Evolutionary conservation across 2,113 vertebrate species (phyloP).

Genomic region (Cepphus grylle): DNA sequence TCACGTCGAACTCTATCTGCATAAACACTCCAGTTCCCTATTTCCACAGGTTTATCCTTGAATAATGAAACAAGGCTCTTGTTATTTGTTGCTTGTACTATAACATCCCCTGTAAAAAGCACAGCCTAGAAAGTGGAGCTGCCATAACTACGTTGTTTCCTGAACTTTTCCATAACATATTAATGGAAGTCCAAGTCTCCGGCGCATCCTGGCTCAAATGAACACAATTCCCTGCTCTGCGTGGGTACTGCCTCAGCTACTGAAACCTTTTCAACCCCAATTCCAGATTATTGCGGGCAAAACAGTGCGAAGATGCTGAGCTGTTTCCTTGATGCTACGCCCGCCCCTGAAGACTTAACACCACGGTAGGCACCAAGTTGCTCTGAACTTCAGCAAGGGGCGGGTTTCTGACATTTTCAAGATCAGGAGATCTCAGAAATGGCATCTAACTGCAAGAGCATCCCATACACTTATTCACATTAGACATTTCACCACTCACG

Average conservation of each 20-base stretch:
- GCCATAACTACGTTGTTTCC: neutral
- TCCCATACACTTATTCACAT: accelerated
- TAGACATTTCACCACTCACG: no score
- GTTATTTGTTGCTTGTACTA: no score
- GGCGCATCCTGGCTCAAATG: neutral
- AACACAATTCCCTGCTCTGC: neutral
- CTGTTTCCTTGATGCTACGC: neutral
- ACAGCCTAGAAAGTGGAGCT: neutral
- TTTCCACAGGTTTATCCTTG: neutral
- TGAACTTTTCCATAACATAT: neutral
- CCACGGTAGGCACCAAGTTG: no score
- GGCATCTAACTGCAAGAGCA: neutral
- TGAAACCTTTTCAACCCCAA: neutral
- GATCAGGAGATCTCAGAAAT: neutral
- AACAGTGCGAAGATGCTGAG: neutral
- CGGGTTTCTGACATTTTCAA: neutral
- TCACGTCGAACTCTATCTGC: neutral
- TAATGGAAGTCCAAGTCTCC: neutral
- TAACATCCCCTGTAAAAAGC: neutral
- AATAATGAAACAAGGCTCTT: neutral
- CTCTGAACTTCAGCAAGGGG: neutral
- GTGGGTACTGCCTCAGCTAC: neutral
- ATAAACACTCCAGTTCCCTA: neutral
- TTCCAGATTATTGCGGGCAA: neutral
- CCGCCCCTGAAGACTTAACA: neutral